phyloP scores from a whole-genome alignment of 2,888 invertebrate genomes.

The Drosophila colorata region DNA sequence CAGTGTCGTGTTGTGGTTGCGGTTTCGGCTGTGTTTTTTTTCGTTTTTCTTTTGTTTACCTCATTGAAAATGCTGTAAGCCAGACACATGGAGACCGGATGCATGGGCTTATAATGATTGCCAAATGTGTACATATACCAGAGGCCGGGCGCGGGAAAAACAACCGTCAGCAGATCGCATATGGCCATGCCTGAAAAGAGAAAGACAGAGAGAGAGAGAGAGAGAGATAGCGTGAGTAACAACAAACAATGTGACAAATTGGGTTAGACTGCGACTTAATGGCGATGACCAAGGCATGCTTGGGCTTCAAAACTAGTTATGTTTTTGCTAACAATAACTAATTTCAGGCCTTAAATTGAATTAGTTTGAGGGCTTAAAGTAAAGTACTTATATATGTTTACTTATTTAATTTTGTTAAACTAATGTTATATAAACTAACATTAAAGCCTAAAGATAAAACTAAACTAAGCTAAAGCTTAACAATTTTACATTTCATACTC shows the following conservation, averaged over 20 bases:
- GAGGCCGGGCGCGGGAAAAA: slow-evolving; percentile 95
- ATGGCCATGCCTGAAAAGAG: slow-evolving; percentile 91
- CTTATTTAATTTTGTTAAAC: not conserved
- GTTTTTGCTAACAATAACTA: not conserved
- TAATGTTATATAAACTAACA: too few species aligned
- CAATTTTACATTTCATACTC: too few species aligned
- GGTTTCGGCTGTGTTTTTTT: slow-evolving; percentile 11
- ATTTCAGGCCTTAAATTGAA: too few species aligned
- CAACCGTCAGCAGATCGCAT: slow-evolving; percentile 96
- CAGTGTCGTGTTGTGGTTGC: slow-evolving; percentile 6
- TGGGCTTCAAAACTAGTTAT: slow-evolving; percentile 44
- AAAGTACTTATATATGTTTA: not conserved
- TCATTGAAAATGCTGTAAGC: slow-evolving; percentile 93
- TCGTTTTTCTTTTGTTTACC: slow-evolving; percentile 85
- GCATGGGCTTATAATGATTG: slow-evolving; percentile 92
- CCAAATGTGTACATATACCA: slow-evolving; percentile 97
- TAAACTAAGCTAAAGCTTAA: not conserved
- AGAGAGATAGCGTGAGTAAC: not conserved
- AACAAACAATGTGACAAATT: slow-evolving; percentile 46
- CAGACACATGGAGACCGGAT: slow-evolving; percentile 91
- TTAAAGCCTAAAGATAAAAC: too few species aligned
- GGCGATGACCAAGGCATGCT: slow-evolving; percentile 28
- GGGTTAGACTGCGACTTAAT: slow-evolving; percentile 36
- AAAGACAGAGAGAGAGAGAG: not conserved
- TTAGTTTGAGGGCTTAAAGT: not conserved